These are phyloP conservation scores for Drosophila mojavensis DNA, from an alignment of 1,140 invertebrate species.

Conservation along the genomic window DNA sequence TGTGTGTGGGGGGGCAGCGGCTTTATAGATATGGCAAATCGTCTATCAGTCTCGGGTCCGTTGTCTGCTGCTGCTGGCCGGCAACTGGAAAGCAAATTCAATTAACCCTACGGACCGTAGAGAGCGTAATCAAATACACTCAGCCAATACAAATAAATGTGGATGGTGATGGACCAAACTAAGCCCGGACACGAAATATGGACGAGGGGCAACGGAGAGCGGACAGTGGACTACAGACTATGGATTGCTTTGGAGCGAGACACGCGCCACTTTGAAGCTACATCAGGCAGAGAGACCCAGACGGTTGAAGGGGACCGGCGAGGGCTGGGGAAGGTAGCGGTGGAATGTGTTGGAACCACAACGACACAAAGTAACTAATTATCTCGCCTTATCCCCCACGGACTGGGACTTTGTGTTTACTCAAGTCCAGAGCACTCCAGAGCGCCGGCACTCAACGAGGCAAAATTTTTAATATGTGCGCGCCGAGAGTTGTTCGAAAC, in stretches of 20 bases:
- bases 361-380: slow-evolving; percentile 80
- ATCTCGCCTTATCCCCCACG: slow-evolving; percentile 73
- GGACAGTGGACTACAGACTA: slow-evolving; percentile 19
- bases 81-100: slow-evolving; percentile 75
- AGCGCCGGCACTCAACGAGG: slow-evolving; percentile 41
- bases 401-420: slow-evolving; percentile 45
- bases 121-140: slow-evolving; percentile 80
- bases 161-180: slow-evolving; percentile 45
- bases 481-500: slow-evolving; percentile 23
- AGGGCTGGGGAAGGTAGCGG: neutral
- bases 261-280: slow-evolving; percentile 61
- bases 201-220: slow-evolving; percentile 19
- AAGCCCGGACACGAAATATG: slow-evolving; percentile 30
- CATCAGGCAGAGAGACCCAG: slow-evolving; percentile 31
- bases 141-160: slow-evolving; percentile 76
- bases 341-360: slow-evolving; percentile 43
- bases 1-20: slow-evolving; percentile 4
- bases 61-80: slow-evolving; percentile 15
- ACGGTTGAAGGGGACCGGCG: slow-evolving; percentile 10
- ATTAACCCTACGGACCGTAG: slow-evolving; percentile 79
- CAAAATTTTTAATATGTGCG: slow-evolving; percentile 56
- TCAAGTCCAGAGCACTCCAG: slow-evolving; percentile 33
- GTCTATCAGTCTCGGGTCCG: slow-evolving; percentile 20
- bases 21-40: slow-evolving; percentile 50
- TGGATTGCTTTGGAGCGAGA: slow-evolving; percentile 31